These are phyloP conservation scores for Camelus bactrianus DNA, from an alignment of 2,113 vertebrate species.

Conservation along the genomic window DNA sequence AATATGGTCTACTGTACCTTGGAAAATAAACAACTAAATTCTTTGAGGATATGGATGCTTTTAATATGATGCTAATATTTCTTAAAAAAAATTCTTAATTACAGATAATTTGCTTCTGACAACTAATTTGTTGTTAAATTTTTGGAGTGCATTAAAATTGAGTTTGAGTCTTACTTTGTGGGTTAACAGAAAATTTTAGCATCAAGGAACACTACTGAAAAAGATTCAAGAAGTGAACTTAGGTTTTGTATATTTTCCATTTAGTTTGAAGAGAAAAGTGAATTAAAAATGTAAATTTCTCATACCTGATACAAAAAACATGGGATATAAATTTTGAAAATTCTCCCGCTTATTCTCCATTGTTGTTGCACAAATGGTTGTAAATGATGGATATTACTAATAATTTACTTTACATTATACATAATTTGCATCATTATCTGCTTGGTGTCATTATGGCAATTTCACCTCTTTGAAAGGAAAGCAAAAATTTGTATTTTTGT, in stretches of 20 bases:
- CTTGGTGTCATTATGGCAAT: not conserved
- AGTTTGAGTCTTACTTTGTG: not conserved
- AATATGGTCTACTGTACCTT: not conserved
- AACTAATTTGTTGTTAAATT: not conserved
- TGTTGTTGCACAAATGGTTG: not conserved
- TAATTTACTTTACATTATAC: not conserved
- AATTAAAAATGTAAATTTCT: conserved; percentile 5
- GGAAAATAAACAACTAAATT: not conserved
- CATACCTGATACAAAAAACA: not conserved
- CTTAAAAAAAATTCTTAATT: not conserved
- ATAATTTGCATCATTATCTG: not conserved
- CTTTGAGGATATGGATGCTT: not conserved
- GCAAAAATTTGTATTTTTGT: not conserved
- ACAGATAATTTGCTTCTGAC: not conserved
- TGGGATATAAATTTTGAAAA: not conserved
- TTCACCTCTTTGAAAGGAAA: not conserved
- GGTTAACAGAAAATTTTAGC: not conserved
- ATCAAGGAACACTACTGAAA: not conserved
- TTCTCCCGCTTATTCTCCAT: not conserved
- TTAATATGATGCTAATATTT: conserved; percentile 20
- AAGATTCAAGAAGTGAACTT: not conserved
- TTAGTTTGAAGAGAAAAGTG: not conserved
- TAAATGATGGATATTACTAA: not conserved
- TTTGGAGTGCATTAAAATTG: not conserved
- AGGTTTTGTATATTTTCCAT: not conserved